Base-by-base conservation (phyloP, 2,797 vertebrate species). In the Babyrousa celebensis region DNA sequence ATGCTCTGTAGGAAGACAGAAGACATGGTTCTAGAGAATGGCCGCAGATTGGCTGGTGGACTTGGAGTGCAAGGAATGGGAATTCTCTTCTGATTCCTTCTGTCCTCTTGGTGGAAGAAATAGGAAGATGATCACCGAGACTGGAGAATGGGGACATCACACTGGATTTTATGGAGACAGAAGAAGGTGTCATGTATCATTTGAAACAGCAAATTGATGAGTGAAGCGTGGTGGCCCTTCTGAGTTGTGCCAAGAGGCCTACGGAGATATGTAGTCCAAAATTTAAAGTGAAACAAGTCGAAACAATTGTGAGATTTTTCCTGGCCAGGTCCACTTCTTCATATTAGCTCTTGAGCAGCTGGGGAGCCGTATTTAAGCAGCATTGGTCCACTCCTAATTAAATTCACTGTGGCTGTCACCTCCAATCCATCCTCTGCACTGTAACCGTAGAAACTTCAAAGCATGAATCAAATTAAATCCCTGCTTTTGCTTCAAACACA, bases 371-470 rank as follows among this genome's bases (percentile, higher is more conserved):
- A 90, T 95, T 92, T 94, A 68, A 78, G 91, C 36, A 29, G 16
- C 15, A 10, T 36, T 78, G 56, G 36, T 88, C 92, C 23, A 88
- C 54, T 75, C 68, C n/a, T 88, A 63, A 85, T 80, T 79, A 93
- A 87, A 89, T 95, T 82, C 68, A 54, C 58, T 68, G 2, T 77
- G 48, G 27, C 79, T 96, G 60, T 60, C 86, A 88, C 52, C 40
- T 87, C n/a, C 27, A 71, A 82, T 75, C 27, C 36, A 80, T 84
- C 95, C 48, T 87, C 68, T 54, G 32, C 52, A 65, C 10, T 83
- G 21, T 74, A 52, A 48, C 60, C 58, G 23, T 58, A 68, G 89
- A 84, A 87, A 56, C 43, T 36, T 78, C 54, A 80, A 92, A 94
- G 36, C 20, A 75, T 72, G 17, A 65, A 21, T 90, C 60, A 92